Conservation (phyloP, 1,140 invertebrate species). For the Meteorus sp. region DNA sequence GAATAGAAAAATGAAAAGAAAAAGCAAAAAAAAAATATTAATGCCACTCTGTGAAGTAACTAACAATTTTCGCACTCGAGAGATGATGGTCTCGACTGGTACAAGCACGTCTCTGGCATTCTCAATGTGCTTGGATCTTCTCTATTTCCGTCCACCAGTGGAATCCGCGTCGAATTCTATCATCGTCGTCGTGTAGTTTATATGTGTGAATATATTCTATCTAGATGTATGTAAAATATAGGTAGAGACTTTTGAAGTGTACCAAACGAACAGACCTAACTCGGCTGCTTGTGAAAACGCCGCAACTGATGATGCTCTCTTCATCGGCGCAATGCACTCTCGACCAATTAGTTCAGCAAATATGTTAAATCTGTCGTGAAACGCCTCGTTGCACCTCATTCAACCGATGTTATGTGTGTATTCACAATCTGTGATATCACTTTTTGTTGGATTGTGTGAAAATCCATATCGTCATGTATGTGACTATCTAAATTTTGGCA, state of each 20-base stretch:
- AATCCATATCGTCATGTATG: too few species aligned
- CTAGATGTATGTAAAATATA: too few species aligned
- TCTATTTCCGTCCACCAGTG: slow-evolving; percentile 54
- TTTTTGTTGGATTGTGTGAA: slow-evolving; percentile 14
- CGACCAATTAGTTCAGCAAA: slow-evolving; percentile 49
- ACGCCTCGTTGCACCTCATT: slow-evolving; percentile 21
- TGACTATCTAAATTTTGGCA: too few species aligned
- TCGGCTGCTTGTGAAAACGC: slow-evolving; percentile 14
- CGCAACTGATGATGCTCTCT: too few species aligned
- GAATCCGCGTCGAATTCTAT: slow-evolving; percentile 58
- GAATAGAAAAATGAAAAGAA: too few species aligned
- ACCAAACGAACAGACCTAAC: slow-evolving; percentile 15
- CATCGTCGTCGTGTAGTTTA: slow-evolving; percentile 32
- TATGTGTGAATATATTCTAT: neutral
- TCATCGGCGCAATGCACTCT: slow-evolving; percentile 41
- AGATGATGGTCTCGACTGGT: slow-evolving; percentile 11
- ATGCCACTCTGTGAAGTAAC: neutral
- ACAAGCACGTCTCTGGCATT: slow-evolving; percentile 41
- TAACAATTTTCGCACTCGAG: neutral
- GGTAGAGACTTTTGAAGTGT: neutral
- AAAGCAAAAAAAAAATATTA: neutral
- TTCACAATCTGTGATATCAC: slow-evolving; percentile 2
- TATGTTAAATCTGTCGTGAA: slow-evolving; percentile 51
- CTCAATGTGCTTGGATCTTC: slow-evolving; percentile 42
- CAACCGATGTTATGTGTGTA: slow-evolving; percentile 17